Conservation (phyloP, 2,888 invertebrate genomes). For the Cecidostiba fungosa region DNA sequence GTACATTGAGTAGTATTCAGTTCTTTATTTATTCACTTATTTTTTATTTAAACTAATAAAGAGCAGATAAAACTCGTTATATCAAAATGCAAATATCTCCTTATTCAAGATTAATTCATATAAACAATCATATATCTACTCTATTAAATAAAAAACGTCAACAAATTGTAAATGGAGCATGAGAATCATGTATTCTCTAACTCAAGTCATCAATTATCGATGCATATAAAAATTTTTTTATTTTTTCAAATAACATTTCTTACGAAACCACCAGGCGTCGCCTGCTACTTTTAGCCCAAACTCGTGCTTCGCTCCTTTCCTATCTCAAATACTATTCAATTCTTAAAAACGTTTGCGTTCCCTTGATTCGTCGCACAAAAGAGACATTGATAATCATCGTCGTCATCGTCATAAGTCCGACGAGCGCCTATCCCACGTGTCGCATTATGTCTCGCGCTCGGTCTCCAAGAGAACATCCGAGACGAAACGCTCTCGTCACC, state of each 20-base stretch:
- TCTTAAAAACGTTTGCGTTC: slow-evolving; percentile 39
- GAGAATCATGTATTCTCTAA: slow-evolving; percentile 1
- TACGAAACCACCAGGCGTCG: slow-evolving; percentile 41
- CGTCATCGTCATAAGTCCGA: slow-evolving; percentile 33
- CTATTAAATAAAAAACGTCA: slow-evolving; percentile 25
- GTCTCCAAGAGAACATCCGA: background rate
- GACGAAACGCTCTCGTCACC: slow-evolving; percentile 23
- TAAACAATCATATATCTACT: slow-evolving; percentile 16
- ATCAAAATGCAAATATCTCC: slow-evolving; percentile 13
- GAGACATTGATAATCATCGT: slow-evolving; percentile 51
- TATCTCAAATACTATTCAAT: slow-evolving; percentile 36
- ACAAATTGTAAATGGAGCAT: slow-evolving; percentile 41
- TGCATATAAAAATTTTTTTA: slow-evolving; percentile 49
- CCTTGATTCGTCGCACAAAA: slow-evolving; percentile 30
- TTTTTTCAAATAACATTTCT: slow-evolving; percentile 43
- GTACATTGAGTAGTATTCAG: slow-evolving; percentile 39
- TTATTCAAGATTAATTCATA: background rate
- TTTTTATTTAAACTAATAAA: slow-evolving; percentile 30
- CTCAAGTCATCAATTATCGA: slow-evolving; percentile 32
- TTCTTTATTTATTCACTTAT: background rate
- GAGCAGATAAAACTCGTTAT: slow-evolving; percentile 9
- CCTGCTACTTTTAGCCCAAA: slow-evolving; percentile 34
- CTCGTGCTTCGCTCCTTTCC: background rate
- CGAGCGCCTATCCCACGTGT: slow-evolving; percentile 6
- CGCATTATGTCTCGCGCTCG: no score